These are phyloP conservation scores for Talpa occidentalis DNA, from an alignment of 2,113 vertebrate species.

Conservation along the genomic window DNA sequence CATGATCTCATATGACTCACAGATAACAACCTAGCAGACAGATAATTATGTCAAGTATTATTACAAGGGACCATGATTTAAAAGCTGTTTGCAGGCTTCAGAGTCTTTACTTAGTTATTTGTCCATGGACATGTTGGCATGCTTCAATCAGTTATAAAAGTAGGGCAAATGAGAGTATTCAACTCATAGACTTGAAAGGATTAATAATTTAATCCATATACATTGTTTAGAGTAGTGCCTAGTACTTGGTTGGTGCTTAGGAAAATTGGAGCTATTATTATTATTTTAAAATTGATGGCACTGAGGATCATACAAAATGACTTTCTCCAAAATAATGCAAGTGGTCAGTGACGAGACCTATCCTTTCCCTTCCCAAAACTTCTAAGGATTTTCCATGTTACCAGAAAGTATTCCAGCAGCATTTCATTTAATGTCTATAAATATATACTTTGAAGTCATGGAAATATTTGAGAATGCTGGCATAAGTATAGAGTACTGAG, in stretches of 20 bases:
- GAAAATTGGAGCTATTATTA: conserved; percentile 1
- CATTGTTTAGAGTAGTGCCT: conserved; percentile 1
- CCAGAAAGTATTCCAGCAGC: not conserved
- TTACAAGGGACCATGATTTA: not conserved
- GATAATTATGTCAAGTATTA: not conserved
- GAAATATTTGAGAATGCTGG: not conserved
- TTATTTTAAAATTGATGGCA: conserved; percentile 19
- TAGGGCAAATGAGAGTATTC: not conserved
- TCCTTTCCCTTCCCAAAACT: not conserved
- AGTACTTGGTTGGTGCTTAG: not conserved
- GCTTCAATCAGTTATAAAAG: not conserved
- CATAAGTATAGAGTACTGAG: not conserved
- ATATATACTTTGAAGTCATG: not conserved
- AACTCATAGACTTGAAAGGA: not conserved
- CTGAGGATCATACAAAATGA: not conserved
- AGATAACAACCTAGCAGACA: not conserved
- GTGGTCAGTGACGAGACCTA: not conserved
- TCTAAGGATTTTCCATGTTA: not conserved
- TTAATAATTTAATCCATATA: not conserved
- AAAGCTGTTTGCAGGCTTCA: not conserved
- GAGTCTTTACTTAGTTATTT: not conserved
- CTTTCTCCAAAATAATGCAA: not conserved
- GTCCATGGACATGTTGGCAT: not conserved
- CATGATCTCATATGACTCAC: not conserved
- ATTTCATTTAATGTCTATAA: not conserved